These are phyloP conservation scores for Riparia riparia DNA, from an alignment of 2,113 vertebrate genomes.

Conservation along the genomic window DNA sequence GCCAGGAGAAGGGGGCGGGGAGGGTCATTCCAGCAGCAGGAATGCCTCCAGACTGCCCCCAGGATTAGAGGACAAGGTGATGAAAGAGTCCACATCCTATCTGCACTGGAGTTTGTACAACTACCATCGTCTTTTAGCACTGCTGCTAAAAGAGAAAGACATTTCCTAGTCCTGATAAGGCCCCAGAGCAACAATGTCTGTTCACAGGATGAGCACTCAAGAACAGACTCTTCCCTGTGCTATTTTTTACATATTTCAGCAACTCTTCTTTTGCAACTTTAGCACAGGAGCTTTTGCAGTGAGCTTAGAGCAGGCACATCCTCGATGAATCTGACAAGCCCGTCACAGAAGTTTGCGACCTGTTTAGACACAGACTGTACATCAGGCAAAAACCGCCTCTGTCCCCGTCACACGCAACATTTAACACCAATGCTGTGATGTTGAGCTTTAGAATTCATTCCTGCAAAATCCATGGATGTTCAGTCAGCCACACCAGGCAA, in stretches of 20 bases:
- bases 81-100: not conserved
- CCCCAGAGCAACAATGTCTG: not conserved
- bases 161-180: constrained; percentile 1
- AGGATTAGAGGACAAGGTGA: not conserved
- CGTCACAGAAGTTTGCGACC: not conserved
- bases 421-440: not conserved
- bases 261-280: not conserved
- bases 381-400: not conserved
- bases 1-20: not conserved
- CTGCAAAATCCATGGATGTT: constrained; percentile 33
- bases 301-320: not conserved
- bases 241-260: not conserved
- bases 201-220: not conserved
- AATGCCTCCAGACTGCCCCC: not conserved
- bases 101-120: not conserved
- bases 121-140: not conserved
- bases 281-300: not conserved
- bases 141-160: not conserved
- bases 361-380: not conserved
- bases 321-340: not conserved
- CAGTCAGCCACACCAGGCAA: constrained; percentile 8
- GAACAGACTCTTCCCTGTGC: not conserved
- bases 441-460: not conserved
- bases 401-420: constrained; percentile 20
- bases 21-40: not conserved